Base-by-base conservation (phyloP, 2,797 vertebrate genomes). In the Megaceryle alcyon region DNA sequence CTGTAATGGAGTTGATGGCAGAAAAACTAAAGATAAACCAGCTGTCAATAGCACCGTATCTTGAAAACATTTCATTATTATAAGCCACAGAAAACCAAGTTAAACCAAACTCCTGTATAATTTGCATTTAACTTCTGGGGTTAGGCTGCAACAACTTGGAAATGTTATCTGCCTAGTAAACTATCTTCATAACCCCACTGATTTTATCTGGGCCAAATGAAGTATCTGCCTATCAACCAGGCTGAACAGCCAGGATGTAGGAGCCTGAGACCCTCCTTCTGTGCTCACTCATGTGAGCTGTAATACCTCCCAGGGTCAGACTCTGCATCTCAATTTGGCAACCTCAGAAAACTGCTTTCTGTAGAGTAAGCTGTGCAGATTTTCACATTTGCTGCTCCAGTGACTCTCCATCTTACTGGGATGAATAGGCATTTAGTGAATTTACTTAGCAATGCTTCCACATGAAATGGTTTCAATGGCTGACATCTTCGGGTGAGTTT, bases 401-500 rank as follows among this genome's bases (percentile, higher is more conserved):
- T 83, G 96, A 81, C 54, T 96, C 92, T 84, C 94, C 92, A 95
- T 97, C 97, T 97, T 95, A 95, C 71, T 82, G 94, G 97, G 97
- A 97, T 97, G 98, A 98, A 98, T 97, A 94, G 97, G 96, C 97
- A 98, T 98, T 98, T 97, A 98, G 97, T 63, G 96, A 97, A 98
- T 98, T 98, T 98, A 98, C 97, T 98, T 96, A 98, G 97, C 92
- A 76, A 97, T 98, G 95, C 97, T 98, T 98, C 98, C 97, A 98
- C 98, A 98, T 98, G 98, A 98, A 96, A 96, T 97, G 90, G 53
- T 93, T 97, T 98, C 97, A 98, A 98, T 98, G 96, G 97, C 84
- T 84, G 93, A 98, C 96, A 97, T 97, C 96, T 96, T 95, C 3
- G 70, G 78, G 91, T 91, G 93, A 94, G 82, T 93, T 97, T 96